These are phyloP conservation scores for Anticlea derivata DNA, from an alignment of 2,888 invertebrate genomes.

Conservation along the genomic window DNA sequence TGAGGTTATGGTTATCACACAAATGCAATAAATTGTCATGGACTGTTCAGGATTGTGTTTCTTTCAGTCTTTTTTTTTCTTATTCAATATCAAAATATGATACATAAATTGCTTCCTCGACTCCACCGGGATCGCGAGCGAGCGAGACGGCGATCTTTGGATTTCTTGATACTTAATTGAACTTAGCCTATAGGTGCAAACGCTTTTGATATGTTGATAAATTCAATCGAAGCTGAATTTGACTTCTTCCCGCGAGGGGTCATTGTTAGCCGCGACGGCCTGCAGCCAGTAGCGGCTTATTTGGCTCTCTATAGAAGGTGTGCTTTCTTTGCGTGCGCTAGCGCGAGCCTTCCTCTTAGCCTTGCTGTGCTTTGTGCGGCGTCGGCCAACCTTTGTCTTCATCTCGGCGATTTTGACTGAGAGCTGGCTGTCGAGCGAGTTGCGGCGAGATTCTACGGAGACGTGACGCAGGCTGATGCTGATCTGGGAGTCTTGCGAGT, in stretches of 20 bases:
- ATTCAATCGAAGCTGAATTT: constrained; percentile 76
- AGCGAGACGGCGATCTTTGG: constrained; percentile 36
- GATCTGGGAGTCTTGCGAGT: constrained; percentile 87
- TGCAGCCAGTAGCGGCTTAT: constrained; percentile 87
- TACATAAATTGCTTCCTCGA: constrained; percentile 18
- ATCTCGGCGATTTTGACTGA: constrained; percentile 93
- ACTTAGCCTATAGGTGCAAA: constrained; percentile 49
- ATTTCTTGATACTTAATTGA: constrained; percentile 54
- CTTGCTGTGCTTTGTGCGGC: constrained; percentile 74
- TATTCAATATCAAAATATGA: constrained; percentile 33
- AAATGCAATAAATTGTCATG: constrained; percentile 57
- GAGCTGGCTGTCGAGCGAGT: constrained; percentile 94
- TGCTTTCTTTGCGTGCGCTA: constrained; percentile 85
- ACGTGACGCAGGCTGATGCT: constrained; percentile 92
- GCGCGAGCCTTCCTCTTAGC: constrained; percentile 71
- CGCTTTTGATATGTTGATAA: constrained; percentile 32
- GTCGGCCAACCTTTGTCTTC: constrained; percentile 87
- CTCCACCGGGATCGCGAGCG: constrained; percentile 4
- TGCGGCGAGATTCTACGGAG: constrained; percentile 93
- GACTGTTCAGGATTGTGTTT: constrained; percentile 53
- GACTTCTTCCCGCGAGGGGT: constrained; percentile 80
- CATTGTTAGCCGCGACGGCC: constrained; percentile 83
- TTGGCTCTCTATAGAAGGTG: constrained; percentile 92
- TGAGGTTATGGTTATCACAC: constrained; percentile 56
- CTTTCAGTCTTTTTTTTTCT: constrained; percentile 64